Evolutionary conservation across 2,888 invertebrate genomes (phyloP).

Genomic region (Iphiclides podalirius): DNA sequence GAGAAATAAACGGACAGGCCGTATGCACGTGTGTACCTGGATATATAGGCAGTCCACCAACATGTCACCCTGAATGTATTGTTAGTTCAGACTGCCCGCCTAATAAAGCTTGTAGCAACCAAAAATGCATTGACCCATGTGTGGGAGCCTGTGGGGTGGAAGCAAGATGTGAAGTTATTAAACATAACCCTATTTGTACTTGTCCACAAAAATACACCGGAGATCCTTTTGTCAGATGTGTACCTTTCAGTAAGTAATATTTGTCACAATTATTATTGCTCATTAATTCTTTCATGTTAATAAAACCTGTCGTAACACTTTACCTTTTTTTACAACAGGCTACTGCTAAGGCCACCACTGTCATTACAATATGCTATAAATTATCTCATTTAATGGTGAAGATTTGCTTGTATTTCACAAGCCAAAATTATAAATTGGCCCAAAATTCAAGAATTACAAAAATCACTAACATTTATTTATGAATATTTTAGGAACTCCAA

Average conservation of each 20-base stretch:
- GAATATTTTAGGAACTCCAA: slow-evolving; percentile 62
- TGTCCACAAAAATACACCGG: slow-evolving; percentile 84
- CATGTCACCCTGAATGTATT: slow-evolving; percentile 88
- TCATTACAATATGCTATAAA: too few relatives aligned
- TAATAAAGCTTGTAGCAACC: slow-evolving; percentile 86
- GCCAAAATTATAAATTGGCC: too few relatives aligned
- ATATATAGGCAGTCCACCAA: slow-evolving; percentile 86
- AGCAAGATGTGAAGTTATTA: slow-evolving; percentile 86
- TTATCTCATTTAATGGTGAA: too few relatives aligned
- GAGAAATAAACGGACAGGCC: slow-evolving; percentile 82
- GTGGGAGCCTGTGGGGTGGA: slow-evolving; percentile 86
- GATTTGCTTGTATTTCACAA: too few relatives aligned
- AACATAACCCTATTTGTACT: slow-evolving; percentile 88
- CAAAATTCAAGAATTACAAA: too few relatives aligned
- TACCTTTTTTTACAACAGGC: slow-evolving; percentile 3
- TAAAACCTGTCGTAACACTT: background rate
- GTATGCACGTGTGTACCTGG: slow-evolving; percentile 87
- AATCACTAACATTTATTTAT: background rate
- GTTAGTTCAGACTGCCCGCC: slow-evolving; percentile 87
- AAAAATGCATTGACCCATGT: slow-evolving; percentile 88
- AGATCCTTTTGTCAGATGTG: slow-evolving; percentile 88
- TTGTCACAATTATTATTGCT: background rate
- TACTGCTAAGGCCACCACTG: too few relatives aligned
- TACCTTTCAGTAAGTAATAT: slow-evolving; percentile 58
- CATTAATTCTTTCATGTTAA: slow-evolving; percentile 26